These are phyloP conservation scores for Cryptophagus acutangulus DNA, from an alignment of 2,888 invertebrate species.

Conservation along the genomic window DNA sequence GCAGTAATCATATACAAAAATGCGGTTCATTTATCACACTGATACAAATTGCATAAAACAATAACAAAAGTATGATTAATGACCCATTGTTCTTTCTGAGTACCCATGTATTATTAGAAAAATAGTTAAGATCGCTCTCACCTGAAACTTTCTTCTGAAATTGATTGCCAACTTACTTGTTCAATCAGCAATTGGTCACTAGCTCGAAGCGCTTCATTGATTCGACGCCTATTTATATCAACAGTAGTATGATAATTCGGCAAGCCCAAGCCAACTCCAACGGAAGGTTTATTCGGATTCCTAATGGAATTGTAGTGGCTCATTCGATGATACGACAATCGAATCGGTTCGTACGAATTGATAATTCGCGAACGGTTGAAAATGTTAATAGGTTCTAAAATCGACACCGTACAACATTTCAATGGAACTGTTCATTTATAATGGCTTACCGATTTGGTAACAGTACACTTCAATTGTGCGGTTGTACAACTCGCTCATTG, in stretches of 20 bases:
- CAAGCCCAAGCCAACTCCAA: conserved; percentile 80
- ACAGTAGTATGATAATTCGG: conserved; percentile 71
- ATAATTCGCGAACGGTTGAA: conserved; percentile 70
- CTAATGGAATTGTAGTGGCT: conserved; percentile 86
- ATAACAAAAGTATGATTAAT: too few relatives aligned
- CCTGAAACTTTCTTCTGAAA: too few relatives aligned
- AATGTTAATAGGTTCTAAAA: conserved; percentile 76
- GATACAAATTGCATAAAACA: too few relatives aligned
- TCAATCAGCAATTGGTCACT: conserved; percentile 78
- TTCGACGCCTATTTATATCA: conserved; percentile 63
- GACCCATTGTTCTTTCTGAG: too few relatives aligned
- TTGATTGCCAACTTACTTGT: too few relatives aligned
- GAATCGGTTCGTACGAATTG: conserved; percentile 71
- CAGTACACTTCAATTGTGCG: conserved; percentile 82
- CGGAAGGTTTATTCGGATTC: conserved; percentile 74
- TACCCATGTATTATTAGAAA: too few relatives aligned
- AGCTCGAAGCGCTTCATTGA: conserved; percentile 69
- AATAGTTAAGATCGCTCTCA: too few relatives aligned
- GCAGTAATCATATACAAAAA: too few relatives aligned
- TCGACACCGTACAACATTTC: conserved; percentile 1
- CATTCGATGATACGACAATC: conserved; percentile 80
- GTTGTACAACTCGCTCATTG: conserved; percentile 85
- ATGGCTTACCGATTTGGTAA: conserved; percentile 61
- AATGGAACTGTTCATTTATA: neutral
- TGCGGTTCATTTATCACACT: too few relatives aligned